These are phyloP conservation scores for Lophius americanus DNA, from an alignment of 2,797 vertebrate genomes.

Conservation along the genomic window DNA sequence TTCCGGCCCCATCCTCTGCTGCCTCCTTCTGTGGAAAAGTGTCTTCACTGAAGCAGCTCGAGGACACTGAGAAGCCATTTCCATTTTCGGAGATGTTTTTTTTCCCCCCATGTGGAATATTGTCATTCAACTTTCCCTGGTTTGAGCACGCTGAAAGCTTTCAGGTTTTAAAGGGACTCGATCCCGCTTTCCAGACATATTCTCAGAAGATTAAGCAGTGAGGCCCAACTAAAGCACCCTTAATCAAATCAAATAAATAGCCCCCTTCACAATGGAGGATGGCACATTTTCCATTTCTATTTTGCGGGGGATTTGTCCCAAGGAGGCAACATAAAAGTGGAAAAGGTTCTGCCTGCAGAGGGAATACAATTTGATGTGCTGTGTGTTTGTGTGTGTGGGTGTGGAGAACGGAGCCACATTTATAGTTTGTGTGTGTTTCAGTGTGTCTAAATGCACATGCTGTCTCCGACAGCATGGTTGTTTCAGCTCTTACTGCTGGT, in stretches of 20 bases:
- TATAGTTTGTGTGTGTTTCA: conserved; percentile 32
- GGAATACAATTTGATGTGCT: conserved; percentile 33
- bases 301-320: conserved; percentile 76
- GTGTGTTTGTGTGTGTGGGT: conserved; percentile 22
- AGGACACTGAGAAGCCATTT: conserved; percentile 78
- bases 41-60: conserved; percentile 72
- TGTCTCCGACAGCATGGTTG: conserved; percentile 55
- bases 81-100: conserved; percentile 66
- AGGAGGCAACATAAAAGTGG: conserved; percentile 52
- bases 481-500: conserved; percentile 48
- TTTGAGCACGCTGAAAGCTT: conserved; percentile 73
- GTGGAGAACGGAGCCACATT: conserved; percentile 13
- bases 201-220: conserved; percentile 82
- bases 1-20: conserved; percentile 42
- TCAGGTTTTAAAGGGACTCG: conserved; percentile 81
- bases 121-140: conserved; percentile 73
- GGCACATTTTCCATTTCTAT: conserved; percentile 75
- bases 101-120: conserved; percentile 55
- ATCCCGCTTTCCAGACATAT: conserved; percentile 86
- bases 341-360: conserved; percentile 56
- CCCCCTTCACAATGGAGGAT: conserved; percentile 73
- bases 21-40: conserved; percentile 73
- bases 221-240: conserved; percentile 79
- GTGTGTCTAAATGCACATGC: conserved; percentile 40
- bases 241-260: conserved; percentile 87